Conservation (phyloP, 2,888 invertebrate genomes). For the Pterostichus niger region DNA sequence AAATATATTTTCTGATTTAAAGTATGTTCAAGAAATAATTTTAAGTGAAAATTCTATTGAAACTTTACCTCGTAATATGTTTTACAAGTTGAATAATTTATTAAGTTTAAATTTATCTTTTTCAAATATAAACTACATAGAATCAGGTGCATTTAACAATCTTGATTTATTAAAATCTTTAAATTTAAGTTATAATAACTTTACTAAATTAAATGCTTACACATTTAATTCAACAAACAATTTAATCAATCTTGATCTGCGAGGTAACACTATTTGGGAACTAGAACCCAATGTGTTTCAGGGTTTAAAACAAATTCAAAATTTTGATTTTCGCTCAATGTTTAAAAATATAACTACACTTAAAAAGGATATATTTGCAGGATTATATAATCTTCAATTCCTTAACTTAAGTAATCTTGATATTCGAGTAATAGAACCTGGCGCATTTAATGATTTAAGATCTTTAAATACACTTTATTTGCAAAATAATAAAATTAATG, state of each 20-base stretch:
- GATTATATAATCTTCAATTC: background rate
- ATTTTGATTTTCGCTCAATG: background rate
- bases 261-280: background rate
- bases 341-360: background rate
- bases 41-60: conserved; percentile 14
- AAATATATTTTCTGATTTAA: too few relatives aligned
- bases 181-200: conserved; percentile 9
- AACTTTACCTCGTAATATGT: background rate
- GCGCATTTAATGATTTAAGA: conserved; percentile 21
- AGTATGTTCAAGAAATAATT: background rate
- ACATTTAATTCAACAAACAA: background rate
- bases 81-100: conserved; percentile 5
- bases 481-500: conserved; percentile 23
- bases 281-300: background rate
- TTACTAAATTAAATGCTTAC: background rate
- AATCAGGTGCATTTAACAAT: conserved; percentile 20
- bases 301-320: background rate
- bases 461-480: conserved; percentile 1
- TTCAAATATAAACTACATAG: conserved; percentile 3
- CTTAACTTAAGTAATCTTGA: background rate
- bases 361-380: background rate
- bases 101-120: background rate
- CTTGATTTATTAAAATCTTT: conserved; percentile 1
- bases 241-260: background rate
- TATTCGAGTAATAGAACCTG: background rate